Evolutionary conservation across 2,113 vertebrate species (phyloP), one percentile per base, ranked within the genome.

Genomic region (Mastomys coucha): DNA sequence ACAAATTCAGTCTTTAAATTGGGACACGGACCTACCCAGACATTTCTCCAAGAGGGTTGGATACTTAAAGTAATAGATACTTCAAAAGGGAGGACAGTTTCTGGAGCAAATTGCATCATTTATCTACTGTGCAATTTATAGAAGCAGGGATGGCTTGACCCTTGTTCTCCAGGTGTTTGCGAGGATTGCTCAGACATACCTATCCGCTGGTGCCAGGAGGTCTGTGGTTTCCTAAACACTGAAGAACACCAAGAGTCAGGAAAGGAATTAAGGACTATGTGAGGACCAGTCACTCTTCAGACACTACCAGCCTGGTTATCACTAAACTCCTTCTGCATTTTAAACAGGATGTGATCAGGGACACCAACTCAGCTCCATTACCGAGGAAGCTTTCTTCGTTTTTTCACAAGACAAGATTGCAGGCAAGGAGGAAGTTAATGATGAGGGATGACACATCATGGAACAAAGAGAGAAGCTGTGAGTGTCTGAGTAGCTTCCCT

Each of bases 241-340:
- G 0, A 36, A 36, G 60, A 75, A 39, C 1, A 9, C 22, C 26
- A 31, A 24, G n/a, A 31, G 26, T 12, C 20, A 20, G 19, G 8
- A 14, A 33, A 86, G 42, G 28, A 39, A 12, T 90, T 60, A 13
- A 0, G 11, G 70, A 1, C 6, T 3, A 2, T 5, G 11, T 26
- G 19, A 24, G 36, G n/a, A 51, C 36, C 13, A 31, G 45, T 49
- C 22, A 14, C 39, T 70, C 26, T 36, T 58, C 49, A 36, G 36
- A 45, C 5, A n/a, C 19, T 0, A 0, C 49, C 49, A 2, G 0
- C 2, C 0, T 28, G 94, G 20, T 33, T 58, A 6, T 31, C 22
- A 4, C 7, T 4, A 10, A 36, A 58, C 31, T 11, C 2, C 1
- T 8, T n/a, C 65, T 33, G 26, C 67, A 17, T 10, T 2, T 63